phyloP scores from a whole-genome alignment of 2,113 vertebrate genomes.

The Laticauda colubrina region DNA sequence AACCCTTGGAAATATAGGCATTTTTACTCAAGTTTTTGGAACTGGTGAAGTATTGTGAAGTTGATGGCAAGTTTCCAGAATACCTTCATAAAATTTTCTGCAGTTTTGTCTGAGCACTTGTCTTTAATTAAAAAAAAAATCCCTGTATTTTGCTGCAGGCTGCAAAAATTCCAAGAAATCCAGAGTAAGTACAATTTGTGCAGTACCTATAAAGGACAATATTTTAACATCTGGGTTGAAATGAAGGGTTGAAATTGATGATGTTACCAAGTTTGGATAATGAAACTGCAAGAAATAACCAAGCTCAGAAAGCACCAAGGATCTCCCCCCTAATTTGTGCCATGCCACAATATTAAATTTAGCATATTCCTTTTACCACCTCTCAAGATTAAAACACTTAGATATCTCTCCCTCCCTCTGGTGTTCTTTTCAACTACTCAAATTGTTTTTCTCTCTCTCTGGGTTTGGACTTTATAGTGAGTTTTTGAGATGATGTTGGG shows the following conservation, averaged over 20 bases:
- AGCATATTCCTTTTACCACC: not conserved
- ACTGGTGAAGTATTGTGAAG: accelerated
- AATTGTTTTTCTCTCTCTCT: not conserved
- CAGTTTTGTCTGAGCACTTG: not conserved
- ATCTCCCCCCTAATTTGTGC: accelerated
- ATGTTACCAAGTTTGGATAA: not conserved
- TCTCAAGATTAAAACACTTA: not conserved
- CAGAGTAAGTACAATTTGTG: not conserved
- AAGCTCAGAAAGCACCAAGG: not conserved
- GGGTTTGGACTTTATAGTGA: not conserved
- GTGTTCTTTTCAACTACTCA: not conserved
- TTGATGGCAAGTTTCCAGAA: not conserved
- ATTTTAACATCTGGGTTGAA: not conserved
- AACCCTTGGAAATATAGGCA: not conserved
- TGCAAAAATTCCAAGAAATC: not conserved
- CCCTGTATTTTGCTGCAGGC: accelerated
- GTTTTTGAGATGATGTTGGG: not conserved
- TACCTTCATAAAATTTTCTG: not conserved
- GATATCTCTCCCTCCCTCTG: accelerated
- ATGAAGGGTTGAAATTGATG: not conserved
- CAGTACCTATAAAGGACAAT: not conserved
- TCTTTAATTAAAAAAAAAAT: not conserved
- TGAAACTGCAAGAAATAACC: not conserved
- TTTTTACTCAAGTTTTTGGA: not conserved
- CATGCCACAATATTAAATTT: not conserved